phyloP scores from a whole-genome alignment of 1,140 invertebrate genomes.

The Akabosia matsudoensis region DNA sequence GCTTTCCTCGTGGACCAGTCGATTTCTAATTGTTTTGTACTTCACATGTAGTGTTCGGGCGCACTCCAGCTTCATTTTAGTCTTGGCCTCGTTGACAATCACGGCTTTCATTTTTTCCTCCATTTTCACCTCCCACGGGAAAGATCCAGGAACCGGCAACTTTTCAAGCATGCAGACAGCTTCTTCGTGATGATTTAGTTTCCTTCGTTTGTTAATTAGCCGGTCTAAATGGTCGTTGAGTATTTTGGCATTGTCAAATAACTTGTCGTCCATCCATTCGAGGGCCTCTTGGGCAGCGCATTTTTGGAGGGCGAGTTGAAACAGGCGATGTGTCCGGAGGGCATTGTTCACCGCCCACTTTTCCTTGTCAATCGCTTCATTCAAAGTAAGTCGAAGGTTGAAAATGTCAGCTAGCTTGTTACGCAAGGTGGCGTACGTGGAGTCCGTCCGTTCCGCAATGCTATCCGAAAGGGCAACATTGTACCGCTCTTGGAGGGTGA shows the following conservation, averaged over 20 bases:
- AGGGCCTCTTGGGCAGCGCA: constrained; percentile 21
- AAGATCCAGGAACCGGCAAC: constrained; percentile 41
- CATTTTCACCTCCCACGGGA: background rate
- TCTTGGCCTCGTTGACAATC: background rate
- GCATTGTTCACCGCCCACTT: constrained; percentile 42
- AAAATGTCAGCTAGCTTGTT: constrained; percentile 32
- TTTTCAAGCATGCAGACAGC: constrained; percentile 41
- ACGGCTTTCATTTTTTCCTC: background rate
- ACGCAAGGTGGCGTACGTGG: constrained; percentile 23
- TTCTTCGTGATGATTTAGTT: constrained; percentile 33
- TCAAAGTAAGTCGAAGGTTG: constrained; percentile 27
- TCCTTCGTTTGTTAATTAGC: constrained; percentile 28
- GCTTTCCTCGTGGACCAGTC: constrained; percentile 30
- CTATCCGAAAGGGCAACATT: constrained; percentile 39
- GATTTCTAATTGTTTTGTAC: constrained; percentile 34
- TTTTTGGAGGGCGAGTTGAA: background rate
- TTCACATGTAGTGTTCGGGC: constrained; percentile 34
- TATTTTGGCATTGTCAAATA: constrained; percentile 36
- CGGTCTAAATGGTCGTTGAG: constrained; percentile 33
- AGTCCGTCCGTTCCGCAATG: constrained; percentile 30
- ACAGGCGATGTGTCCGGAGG: constrained; percentile 35
- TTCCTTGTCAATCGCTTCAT: constrained; percentile 35
- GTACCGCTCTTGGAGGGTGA: constrained; percentile 41
- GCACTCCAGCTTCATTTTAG: constrained; percentile 37
- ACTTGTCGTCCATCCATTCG: constrained; percentile 44